Conservation (phyloP, 2,888 invertebrate species). For the Aleiodes testaceus region DNA sequence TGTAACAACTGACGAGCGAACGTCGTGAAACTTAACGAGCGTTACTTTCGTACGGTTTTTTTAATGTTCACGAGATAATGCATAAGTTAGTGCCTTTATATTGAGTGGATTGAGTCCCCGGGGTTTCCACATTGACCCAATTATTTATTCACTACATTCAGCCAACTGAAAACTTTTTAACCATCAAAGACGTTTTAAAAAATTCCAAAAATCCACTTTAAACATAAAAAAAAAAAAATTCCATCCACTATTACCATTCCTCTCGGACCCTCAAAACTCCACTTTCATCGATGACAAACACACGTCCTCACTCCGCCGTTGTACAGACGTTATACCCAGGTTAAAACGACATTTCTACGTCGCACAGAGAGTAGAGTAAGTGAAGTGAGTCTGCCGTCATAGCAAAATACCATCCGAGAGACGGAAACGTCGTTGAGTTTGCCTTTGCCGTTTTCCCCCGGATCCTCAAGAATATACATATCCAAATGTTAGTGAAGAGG, state of each 20-base stretch:
- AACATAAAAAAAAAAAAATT: background rate
- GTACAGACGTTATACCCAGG: conserved; percentile 9
- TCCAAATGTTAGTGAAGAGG: background rate
- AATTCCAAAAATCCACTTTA: no score
- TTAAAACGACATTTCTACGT: conserved; percentile 27
- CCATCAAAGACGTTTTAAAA: no score
- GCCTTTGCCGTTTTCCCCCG: conserved; percentile 14
- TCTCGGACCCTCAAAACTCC: background rate
- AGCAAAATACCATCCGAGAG: background rate
- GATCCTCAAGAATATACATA: conserved; percentile 8
- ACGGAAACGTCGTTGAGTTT: conserved; percentile 22
- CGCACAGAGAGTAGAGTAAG: conserved; percentile 13
- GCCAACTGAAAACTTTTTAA: no score
- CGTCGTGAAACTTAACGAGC: conserved; percentile 28
- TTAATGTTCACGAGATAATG: background rate
- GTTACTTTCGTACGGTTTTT: conserved; percentile 1
- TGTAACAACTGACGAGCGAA: conserved; percentile 30
- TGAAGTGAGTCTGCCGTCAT: conserved; percentile 24
- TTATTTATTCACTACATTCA: no score
- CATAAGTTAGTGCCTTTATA: background rate
- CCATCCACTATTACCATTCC: no score
- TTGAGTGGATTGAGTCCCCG: no score
- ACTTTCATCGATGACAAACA: conserved; percentile 27
- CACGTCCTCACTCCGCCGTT: conserved; percentile 9
- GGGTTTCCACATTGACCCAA: no score